A percentile compares a stretch with the other conserved stretches of the same genome.
phyloP scores from a whole-genome alignment of 1,140 invertebrate species.

The Platyscapa corneri region DNA sequence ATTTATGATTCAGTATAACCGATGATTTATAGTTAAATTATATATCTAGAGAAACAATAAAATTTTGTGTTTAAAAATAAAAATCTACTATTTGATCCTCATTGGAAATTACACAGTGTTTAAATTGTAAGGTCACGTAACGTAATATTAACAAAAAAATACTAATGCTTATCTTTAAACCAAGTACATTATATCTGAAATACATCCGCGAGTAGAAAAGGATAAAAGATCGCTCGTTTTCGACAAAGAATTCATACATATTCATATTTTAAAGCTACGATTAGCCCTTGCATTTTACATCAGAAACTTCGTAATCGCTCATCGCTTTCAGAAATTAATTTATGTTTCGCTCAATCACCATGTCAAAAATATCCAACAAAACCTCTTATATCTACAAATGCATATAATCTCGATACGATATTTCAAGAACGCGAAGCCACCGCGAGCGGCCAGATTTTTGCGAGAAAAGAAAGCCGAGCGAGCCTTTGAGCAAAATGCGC shows the following conservation, averaged over 20 bases:
- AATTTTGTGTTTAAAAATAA: conserved; percentile 15
- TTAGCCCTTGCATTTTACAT: neutral
- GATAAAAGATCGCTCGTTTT: neutral
- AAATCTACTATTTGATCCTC: neutral
- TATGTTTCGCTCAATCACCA: neutral
- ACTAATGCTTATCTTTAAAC: conserved; percentile 3
- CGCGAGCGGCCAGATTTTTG: neutral
- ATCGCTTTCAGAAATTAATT: neutral
- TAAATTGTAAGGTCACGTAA: neutral
- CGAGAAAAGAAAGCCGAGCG: neutral
- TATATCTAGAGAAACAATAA: neutral
- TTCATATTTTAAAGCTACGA: neutral
- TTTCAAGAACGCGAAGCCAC: neutral
- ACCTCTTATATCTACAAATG: neutral
- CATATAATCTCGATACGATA: neutral
- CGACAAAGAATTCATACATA: neutral
- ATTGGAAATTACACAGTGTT: neutral
- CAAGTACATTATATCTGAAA: neutral
- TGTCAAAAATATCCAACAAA: neutral
- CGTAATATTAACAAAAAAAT: neutral
- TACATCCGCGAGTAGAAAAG: neutral
- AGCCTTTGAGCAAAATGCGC: neutral
- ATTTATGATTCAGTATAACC: conserved; percentile 14
- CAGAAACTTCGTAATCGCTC: neutral
- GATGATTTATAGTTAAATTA: conserved; percentile 3